Base-by-base conservation (phyloP, 1,140 invertebrate species). In the Orius laevigatus region DNA sequence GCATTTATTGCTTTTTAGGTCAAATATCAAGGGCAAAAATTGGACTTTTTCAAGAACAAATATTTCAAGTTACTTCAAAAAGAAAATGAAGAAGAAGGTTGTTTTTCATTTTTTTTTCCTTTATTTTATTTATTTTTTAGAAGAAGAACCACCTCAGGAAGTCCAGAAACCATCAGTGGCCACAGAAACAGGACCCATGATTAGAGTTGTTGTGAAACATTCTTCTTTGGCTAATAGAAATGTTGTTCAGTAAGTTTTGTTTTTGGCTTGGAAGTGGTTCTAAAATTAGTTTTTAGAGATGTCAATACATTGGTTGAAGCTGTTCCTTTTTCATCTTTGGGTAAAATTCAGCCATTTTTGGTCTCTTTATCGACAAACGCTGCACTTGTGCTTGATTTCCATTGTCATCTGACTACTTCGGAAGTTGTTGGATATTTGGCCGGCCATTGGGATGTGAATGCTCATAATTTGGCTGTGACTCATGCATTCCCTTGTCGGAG, bases 341-440 rank as follows among this genome's bases (percentile, higher is more conserved):
- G 84, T 1, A 89, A 91, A 68, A 79, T 92, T 45, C 90, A 94
- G 63, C 90, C 90, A 35, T 94, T 94, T 63, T 67, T 84, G 18
- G 76, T 94, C 1, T 82, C 85, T n/a, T 74, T 93, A 46, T 80
- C 82, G 44, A 85, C 87, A 3, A 92, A 89, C 61, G 84, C 86
- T 11, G 75, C 86, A 48, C 66, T 94, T 32, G 66, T 95, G 4
- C 80, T 94, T 56, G 90, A 96, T 67, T 82, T 94, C 53, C 92
- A 97, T 61, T 88, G 87, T 62, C 91, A 95, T 65, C 68, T 95
- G 51, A 89, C 84, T 12, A 83, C 80, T 54, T 83, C 80, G 55
- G 90, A 96, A 73, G 82, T 95, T 19, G 87, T 87, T 60, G 92
- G 92, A 2, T 97, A 95, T 66, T 65, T 96, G 16, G 91, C 82